Evolutionary conservation across 1,140 invertebrate species (phyloP).

Genomic region (Phenacoccus solenopsis): DNA sequence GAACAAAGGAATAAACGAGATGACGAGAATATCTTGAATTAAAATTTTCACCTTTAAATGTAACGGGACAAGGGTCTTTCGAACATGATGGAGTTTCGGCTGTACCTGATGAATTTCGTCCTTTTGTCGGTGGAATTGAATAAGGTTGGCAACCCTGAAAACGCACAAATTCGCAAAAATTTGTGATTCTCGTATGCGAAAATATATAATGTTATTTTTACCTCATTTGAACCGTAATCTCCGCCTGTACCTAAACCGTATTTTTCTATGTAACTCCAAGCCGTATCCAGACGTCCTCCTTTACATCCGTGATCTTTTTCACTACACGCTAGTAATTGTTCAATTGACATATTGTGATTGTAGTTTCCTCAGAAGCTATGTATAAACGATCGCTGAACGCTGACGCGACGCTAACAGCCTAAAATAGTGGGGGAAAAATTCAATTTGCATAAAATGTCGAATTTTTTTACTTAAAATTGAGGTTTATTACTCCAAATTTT

Average conservation of each 20-base stretch:
- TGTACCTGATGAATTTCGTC: background rate
- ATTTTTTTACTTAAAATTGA: too few relatives aligned
- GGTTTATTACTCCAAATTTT: too few relatives aligned
- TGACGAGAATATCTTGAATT: too few relatives aligned
- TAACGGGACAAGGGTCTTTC: background rate
- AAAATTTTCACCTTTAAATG: background rate
- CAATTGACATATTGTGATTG: conserved; percentile 44
- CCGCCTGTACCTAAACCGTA: conserved; percentile 47
- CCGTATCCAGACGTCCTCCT: conserved; percentile 42
- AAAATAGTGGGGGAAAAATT: conserved; percentile 10
- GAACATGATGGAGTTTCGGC: background rate
- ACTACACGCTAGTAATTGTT: conserved; percentile 52
- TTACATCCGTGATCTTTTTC: conserved; percentile 55
- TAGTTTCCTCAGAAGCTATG: conserved; percentile 43
- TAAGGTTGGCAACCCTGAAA: background rate
- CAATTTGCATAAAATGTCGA: too few relatives aligned
- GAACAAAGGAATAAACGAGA: background rate
- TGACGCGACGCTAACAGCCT: conserved; percentile 46
- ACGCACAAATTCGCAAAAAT: too few relatives aligned
- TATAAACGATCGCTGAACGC: conserved; percentile 58
- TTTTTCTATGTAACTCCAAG: conserved; percentile 45
- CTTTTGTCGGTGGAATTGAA: background rate
- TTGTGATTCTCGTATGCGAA: too few relatives aligned
- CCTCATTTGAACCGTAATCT: conserved; percentile 39
- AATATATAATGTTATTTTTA: too few relatives aligned